Conservation (phyloP, 1,140 invertebrate species). For the Babylonia areolata region DNA sequence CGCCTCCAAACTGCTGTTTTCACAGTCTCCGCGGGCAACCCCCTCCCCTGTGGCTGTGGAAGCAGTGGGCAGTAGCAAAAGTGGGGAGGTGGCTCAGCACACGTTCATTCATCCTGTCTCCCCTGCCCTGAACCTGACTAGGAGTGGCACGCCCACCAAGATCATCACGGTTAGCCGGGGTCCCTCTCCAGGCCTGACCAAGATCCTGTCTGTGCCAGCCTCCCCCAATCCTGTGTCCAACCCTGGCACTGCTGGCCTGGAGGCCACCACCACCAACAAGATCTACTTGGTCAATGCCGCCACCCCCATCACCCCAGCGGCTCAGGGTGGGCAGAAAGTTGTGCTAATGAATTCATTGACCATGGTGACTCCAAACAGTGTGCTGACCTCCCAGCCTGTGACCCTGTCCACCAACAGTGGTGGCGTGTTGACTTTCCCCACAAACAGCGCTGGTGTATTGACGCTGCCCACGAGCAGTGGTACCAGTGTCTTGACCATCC, state of each 20-base stretch:
- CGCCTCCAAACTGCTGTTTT: slow-evolving; percentile 62
- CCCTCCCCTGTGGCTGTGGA: slow-evolving; percentile 28
- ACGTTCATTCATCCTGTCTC: slow-evolving; percentile 45
- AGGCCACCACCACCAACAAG: slow-evolving; percentile 27
- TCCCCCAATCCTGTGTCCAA: slow-evolving; percentile 2
- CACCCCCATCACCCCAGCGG: background rate
- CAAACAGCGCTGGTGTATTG: background rate
- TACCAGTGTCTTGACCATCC: background rate
- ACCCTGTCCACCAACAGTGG: slow-evolving; percentile 14
- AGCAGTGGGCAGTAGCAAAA: background rate
- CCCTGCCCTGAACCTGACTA: slow-evolving; percentile 45
- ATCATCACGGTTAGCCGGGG: slow-evolving; percentile 39
- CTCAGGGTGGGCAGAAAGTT: slow-evolving; percentile 12
- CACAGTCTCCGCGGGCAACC: slow-evolving; percentile 40
- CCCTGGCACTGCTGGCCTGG: background rate
- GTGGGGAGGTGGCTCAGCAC: slow-evolving; percentile 24
- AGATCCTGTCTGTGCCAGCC: slow-evolving; percentile 34
- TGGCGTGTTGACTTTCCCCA: slow-evolving; percentile 18
- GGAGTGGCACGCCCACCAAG: slow-evolving; percentile 44
- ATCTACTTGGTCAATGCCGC: slow-evolving; percentile 39
- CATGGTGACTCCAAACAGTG: slow-evolving; percentile 2
- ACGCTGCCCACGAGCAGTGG: slow-evolving; percentile 10
- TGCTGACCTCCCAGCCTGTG: background rate
- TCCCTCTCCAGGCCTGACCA: slow-evolving; percentile 35
- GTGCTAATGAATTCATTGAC: slow-evolving; percentile 24